These are phyloP conservation scores for Anabacerthia variegaticeps DNA, from an alignment of 2,797 vertebrate genomes.

Conservation along the genomic window DNA sequence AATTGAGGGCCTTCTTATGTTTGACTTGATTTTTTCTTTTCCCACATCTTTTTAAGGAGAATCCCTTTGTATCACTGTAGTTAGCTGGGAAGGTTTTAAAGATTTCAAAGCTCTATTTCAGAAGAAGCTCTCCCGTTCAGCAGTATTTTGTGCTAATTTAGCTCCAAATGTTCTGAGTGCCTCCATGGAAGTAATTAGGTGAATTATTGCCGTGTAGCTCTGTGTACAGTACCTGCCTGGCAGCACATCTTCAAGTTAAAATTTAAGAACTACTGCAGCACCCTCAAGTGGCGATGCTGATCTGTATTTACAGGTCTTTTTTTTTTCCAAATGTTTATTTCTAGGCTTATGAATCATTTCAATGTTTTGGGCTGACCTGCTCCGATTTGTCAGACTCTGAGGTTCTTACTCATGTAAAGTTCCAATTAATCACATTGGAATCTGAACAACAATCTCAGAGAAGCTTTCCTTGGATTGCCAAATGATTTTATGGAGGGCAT, in stretches of 20 bases:
- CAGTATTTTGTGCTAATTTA: conserved; percentile 6
- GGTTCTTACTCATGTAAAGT: background rate
- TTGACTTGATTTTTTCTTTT: background rate
- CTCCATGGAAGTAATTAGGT: conserved; percentile 23
- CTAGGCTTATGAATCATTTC: background rate
- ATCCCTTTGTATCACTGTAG: background rate
- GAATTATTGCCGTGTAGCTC: background rate
- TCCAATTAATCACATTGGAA: background rate
- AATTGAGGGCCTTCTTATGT: background rate
- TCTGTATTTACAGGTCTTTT: background rate
- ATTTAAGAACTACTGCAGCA: conserved; percentile 67
- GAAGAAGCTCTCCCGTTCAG: background rate
- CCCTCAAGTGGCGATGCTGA: conserved; percentile 71
- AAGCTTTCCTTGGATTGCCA: conserved; percentile 14
- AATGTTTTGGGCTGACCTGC: background rate
- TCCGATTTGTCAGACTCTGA: background rate
- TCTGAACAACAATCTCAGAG: background rate
- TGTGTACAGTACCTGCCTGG: conserved; percentile 13
- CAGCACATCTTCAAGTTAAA: background rate
- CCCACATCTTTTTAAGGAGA: background rate
- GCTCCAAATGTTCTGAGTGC: background rate
- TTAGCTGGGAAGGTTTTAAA: background rate
- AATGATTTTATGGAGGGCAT: background rate
- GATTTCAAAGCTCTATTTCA: background rate
- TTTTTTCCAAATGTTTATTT: background rate